Evolutionary conservation across 2,113 vertebrate genomes (phyloP).

Genomic region (Narcine bancroftii): DNA sequence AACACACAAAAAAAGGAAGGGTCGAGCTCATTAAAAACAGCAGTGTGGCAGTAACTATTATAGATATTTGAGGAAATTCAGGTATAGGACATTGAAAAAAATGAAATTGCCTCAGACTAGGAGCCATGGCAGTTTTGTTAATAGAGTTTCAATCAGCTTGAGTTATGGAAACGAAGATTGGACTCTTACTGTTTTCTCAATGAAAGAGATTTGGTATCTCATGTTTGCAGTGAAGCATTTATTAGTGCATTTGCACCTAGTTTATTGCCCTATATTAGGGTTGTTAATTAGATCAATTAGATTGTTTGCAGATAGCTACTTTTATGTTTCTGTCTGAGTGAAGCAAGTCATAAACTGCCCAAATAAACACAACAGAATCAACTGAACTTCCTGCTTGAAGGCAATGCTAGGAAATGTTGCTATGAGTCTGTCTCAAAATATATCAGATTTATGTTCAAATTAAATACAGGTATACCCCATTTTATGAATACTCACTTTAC

Average conservation of each 20-base stretch:
- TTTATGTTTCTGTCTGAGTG: neutral
- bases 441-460: neutral
- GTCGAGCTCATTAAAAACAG: neutral
- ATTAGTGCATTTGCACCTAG: conserved; percentile 9
- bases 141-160: neutral
- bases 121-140: neutral
- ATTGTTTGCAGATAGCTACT: neutral
- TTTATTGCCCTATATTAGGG: conserved; percentile 11
- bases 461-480: too few relatives aligned
- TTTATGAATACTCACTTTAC: too few relatives aligned
- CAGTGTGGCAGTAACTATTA: neutral
- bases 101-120: neutral
- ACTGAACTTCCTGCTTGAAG: neutral
- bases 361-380: neutral
- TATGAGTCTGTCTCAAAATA: neutral
- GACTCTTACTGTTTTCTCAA: neutral
- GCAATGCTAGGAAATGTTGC: neutral
- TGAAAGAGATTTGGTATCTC: conserved; percentile 7
- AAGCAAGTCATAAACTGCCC: neutral
- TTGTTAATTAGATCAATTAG: conserved; percentile 14
- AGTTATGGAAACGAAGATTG: neutral
- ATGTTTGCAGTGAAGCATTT: neutral
- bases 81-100: too few relatives aligned
- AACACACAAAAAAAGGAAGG: neutral
- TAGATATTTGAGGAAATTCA: neutral